These are phyloP conservation scores for Sinelater perroti DNA, from an alignment of 2,888 invertebrate species.

Conservation along the genomic window DNA sequence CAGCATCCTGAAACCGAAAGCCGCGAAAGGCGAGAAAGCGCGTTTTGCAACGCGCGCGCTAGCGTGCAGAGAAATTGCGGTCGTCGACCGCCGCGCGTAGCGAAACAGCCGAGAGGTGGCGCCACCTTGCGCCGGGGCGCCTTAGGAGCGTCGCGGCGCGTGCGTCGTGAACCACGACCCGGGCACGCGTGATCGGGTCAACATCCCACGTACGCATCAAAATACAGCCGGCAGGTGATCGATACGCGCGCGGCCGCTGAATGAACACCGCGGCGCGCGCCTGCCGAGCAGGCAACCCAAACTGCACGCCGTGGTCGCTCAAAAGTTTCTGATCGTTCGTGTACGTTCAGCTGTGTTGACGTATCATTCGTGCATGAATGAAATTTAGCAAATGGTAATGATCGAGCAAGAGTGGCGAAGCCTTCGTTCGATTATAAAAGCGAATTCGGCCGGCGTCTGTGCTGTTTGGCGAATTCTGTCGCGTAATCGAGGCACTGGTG, in stretches of 20 bases:
- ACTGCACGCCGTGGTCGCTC: no score
- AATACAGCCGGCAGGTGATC: constrained; percentile 34
- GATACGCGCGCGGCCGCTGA: constrained; percentile 28
- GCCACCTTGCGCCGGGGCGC: constrained; percentile 49
- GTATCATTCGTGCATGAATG: no score
- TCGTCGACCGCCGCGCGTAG: not conserved
- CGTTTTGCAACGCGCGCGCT: not conserved
- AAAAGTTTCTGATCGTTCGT: no score
- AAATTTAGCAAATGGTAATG: no score
- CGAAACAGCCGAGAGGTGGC: constrained; percentile 41
- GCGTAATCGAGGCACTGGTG: not conserved
- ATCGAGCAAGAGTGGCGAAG: no score
- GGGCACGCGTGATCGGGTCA: constrained; percentile 45
- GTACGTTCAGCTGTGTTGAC: no score
- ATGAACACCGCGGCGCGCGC: constrained; percentile 33
- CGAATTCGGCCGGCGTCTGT: not conserved
- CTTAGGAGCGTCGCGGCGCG: constrained; percentile 38
- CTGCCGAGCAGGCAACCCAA: constrained; percentile 36
- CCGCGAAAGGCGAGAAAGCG: no score
- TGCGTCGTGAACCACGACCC: constrained; percentile 44
- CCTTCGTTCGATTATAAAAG: no score
- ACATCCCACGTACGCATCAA: constrained; percentile 45
- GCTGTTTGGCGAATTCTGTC: not conserved
- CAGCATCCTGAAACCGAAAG: no score
- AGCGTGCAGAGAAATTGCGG: not conserved